phyloP scores from a whole-genome alignment of 2,888 invertebrate species.

The Lamellibrachia satsuma region DNA sequence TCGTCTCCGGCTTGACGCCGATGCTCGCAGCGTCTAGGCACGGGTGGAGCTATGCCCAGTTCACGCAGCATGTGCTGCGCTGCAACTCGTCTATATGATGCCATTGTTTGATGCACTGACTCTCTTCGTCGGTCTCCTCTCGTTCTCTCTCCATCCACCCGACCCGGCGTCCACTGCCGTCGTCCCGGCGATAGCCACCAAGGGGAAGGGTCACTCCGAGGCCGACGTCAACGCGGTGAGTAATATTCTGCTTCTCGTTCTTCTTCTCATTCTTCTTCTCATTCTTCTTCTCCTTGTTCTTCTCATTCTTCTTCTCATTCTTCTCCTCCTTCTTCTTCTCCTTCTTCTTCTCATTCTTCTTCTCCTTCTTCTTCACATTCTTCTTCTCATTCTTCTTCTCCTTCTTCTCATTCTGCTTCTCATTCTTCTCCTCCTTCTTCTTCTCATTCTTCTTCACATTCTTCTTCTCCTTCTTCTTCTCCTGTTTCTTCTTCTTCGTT shows the following conservation, averaged over 20 bases:
- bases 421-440: no score
- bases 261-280: no score
- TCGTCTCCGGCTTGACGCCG: neutral
- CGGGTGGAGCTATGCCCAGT: constrained; percentile 11
- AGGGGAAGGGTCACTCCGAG: neutral
- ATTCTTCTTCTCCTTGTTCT: no score
- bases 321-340: no score
- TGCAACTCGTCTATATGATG: neutral
- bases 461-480: no score
- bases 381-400: no score
- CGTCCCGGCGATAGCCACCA: neutral
- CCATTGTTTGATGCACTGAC: neutral
- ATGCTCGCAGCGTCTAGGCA: neutral
- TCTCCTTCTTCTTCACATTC: no score
- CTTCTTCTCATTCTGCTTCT: no score
- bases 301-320: no score
- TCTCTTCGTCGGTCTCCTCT: neutral
- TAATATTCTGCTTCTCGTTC: neutral
- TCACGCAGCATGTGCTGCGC: neutral
- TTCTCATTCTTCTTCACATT: no score
- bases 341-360: no score
- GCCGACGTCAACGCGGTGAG: neutral
- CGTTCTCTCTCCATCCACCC: neutral
- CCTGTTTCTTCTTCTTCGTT: no score
- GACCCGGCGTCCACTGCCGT: neutral